Base-by-base conservation (phyloP, 2,888 invertebrate genomes). In the Acanthoscelides obtectus region DNA sequence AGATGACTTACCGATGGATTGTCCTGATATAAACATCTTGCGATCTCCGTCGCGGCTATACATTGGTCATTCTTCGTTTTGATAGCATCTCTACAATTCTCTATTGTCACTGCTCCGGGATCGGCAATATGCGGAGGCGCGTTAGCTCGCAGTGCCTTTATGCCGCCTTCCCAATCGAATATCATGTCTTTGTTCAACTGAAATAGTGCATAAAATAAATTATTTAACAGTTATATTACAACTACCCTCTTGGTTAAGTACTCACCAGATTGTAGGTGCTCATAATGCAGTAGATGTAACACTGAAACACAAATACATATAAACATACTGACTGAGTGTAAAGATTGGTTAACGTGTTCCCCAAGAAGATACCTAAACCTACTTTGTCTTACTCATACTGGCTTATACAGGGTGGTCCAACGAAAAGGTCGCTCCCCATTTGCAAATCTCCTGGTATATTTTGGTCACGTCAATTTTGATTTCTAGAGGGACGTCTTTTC, bases 211-310 rank as follows among this genome's bases (percentile, higher is more conserved):
- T 5, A 25, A 6, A 25, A 6, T 25, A 5, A 3, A 25, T 3
- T 25, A 25, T 25, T 6, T 5, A 25, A 25, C 6, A 25, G 25
- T 25, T 6, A 25, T 5, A 25, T 25, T n/a, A n/a, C n/a, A 71
- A 64, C 45, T 3, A 68, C 8, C 68, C 19, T 20, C 0, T 64
- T 65, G 20, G 1, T 4, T 1, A 67, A 22, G 65, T 69, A 71
- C 74, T 75, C 81, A 89, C 89, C 77, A 87, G 78, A 83, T 89
- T 88, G 83, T 88, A 87, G 83, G 87, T 86, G 73, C 84, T 85
- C 75, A 89, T 68, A n/a, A 88, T 75, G 75, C 90, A 89, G 72
- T 86, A 85, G 27, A 87, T 81, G 74, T 89, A 89, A 74, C 90
- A 89, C 82, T 88, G 68, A 72, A 79, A 65, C 20, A 20, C 5